These are phyloP conservation scores for Trichogramma pretiosum DNA, from an alignment of 1,140 invertebrate species.

Conservation along the genomic window DNA sequence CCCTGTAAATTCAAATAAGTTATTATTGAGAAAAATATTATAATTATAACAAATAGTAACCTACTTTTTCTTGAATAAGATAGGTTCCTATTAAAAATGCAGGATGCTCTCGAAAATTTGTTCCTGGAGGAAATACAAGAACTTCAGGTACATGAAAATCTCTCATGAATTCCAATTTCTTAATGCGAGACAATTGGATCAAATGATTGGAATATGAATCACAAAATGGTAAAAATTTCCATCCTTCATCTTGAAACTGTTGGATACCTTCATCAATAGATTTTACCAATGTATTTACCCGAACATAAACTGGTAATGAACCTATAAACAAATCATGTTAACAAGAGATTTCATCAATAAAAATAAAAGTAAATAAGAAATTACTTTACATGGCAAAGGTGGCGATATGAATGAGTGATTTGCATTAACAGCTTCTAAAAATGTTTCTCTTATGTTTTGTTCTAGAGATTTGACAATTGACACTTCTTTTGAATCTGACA, in stretches of 20 bases:
- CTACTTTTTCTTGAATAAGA: constrained; percentile 86
- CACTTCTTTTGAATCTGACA: constrained; percentile 54
- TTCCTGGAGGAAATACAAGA: constrained; percentile 68
- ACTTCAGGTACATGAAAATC: constrained; percentile 78
- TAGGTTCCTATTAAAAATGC: constrained; percentile 63
- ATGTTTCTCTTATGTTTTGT: constrained; percentile 43
- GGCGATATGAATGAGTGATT: background rate
- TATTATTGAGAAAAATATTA: constrained; percentile 4
- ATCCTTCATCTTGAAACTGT: constrained; percentile 57
- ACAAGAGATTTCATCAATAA: background rate
- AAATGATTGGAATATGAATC: constrained; percentile 49
- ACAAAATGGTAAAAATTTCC: constrained; percentile 46
- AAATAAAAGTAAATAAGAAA: background rate
- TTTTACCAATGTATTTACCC: constrained; percentile 74
- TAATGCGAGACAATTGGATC: constrained; percentile 48
- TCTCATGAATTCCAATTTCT: constrained; percentile 57
- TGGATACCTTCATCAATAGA: constrained; percentile 57
- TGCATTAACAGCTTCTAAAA: constrained; percentile 16
- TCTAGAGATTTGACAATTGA: constrained; percentile 59
- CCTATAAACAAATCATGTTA: constrained; percentile 26
- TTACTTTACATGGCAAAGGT: background rate
- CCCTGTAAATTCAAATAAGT: constrained; percentile 53
- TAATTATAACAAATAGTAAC: background rate
- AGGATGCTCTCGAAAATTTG: constrained; percentile 58
- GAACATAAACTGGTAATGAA: constrained; percentile 69